Evolutionary conservation across 2,113 vertebrate species (phyloP), one percentile per base, ranked within the genome.

Genomic region (Laticauda laticaudata): DNA sequence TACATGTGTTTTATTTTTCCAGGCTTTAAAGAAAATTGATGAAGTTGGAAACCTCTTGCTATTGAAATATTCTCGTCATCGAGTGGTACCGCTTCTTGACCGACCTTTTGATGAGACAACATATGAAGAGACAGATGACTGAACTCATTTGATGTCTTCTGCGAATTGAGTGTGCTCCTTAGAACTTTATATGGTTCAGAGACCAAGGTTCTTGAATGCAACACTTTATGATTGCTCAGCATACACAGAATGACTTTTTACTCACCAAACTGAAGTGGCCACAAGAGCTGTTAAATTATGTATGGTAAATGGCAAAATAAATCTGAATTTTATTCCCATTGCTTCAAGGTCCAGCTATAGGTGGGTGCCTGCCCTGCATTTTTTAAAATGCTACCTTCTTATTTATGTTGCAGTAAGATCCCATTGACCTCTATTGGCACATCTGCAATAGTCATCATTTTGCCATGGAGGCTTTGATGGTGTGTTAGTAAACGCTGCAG

Each of bases 11-110:
- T 92, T 95, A 12, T 51, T 95, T 39, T 91, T 92, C 94, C 93
- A 99, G 99, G 98, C 98, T 86, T 96, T 99, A 97, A 98, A 98
- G 92, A 98, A 98, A 97, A 98, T 99, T 95, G 97, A 97, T 92
- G 99, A 99, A 97, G 99, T 99, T 86, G 99, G 99, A 45, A 98
- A 99, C 92, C 97, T 99, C 39, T 97, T 99, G 92, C 98, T 99
- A 92, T 94, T 99, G 93, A 99, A 99, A 95, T 99, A 99, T 95
- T 99, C 99, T 45, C 98, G 99, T 92, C 98, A 96, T 75, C 98
- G 97, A 94, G 95, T 98, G 85, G 97, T 98, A 34, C 98, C 98
- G 55, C 97, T 98, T 3, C 96, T 98, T 92, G 98, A 98, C 92
- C 98, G 98, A 95, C 98, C 98, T 1, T 98, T 98, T 57, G 98